Evolutionary conservation across 2,797 vertebrate genomes (phyloP).

Genomic region (Gymnodraco acuticeps): DNA sequence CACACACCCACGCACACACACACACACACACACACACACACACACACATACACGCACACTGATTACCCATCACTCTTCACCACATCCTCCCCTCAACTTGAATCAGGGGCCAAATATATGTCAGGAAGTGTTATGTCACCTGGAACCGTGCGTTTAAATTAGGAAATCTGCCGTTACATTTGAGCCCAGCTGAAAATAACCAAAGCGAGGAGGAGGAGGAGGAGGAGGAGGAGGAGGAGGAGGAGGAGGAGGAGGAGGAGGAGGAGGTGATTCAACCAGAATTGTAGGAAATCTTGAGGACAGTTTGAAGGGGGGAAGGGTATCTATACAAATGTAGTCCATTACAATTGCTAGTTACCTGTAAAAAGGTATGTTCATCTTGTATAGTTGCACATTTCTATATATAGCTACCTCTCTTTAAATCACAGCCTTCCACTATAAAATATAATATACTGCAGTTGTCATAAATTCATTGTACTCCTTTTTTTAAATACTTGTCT

Average conservation of each 20-base stretch:
- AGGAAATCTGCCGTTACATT: conserved; percentile 38
- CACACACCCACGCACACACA: too few relatives aligned
- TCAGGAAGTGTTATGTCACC: conserved; percentile 61
- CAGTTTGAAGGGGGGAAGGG: not conserved
- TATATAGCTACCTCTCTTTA: too few relatives aligned
- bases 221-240: not conserved
- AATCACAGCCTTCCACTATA: too few relatives aligned
- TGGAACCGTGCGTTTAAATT: conserved; percentile 35
- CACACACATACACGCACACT: not conserved
- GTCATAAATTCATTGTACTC: too few relatives aligned
- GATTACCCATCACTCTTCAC: conserved; percentile 53
- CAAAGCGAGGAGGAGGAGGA: not conserved
- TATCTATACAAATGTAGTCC: too few relatives aligned
- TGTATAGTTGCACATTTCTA: too few relatives aligned
- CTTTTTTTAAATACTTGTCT: too few relatives aligned
- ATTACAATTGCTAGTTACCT: too few relatives aligned
- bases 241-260: not conserved
- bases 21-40: too few relatives aligned
- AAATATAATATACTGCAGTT: too few relatives aligned
- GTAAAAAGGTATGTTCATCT: too few relatives aligned
- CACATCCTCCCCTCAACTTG: conserved; percentile 34
- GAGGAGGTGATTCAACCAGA: not conserved
- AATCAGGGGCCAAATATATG: conserved; percentile 52
- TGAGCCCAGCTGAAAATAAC: conserved; percentile 47
- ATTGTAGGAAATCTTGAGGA: not conserved